Evolutionary conservation across 1,140 invertebrate species (phyloP).

Genomic region (Tetraneura akinire): DNA sequence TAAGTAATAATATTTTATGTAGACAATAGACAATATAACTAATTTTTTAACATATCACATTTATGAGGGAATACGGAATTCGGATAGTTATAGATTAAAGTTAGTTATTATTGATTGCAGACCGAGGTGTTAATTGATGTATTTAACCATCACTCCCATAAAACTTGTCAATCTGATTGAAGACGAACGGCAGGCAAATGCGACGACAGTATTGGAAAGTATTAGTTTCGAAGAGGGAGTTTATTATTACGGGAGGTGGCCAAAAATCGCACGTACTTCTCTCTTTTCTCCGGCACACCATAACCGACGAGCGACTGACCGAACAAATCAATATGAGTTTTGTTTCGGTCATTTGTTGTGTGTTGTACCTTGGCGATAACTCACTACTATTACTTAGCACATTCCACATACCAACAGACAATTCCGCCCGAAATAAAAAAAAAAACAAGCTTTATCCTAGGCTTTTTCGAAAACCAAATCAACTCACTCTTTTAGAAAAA

Average conservation of each 20-base stretch:
- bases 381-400: not conserved
- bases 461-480: not conserved
- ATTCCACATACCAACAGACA: not conserved
- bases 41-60: too few species aligned
- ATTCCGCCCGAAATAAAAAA: not conserved
- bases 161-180: not conserved
- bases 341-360: constrained; percentile 8
- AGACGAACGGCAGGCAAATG: not conserved
- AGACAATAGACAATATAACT: too few species aligned
- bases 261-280: not conserved
- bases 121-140: too few species aligned
- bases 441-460: too few species aligned
- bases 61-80: not conserved
- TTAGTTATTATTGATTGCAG: not conserved
- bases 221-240: not conserved
- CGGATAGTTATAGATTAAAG: not conserved
- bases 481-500: not conserved
- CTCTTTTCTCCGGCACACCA: not conserved
- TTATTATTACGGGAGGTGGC: not conserved
- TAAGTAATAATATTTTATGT: too few species aligned
- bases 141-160: not conserved
- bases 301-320: not conserved
- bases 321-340: constrained; percentile 40
- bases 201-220: too few species aligned
- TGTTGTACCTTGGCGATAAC: not conserved